Base-by-base conservation (phyloP, 2,888 invertebrate species). In the Hyles lineata region DNA sequence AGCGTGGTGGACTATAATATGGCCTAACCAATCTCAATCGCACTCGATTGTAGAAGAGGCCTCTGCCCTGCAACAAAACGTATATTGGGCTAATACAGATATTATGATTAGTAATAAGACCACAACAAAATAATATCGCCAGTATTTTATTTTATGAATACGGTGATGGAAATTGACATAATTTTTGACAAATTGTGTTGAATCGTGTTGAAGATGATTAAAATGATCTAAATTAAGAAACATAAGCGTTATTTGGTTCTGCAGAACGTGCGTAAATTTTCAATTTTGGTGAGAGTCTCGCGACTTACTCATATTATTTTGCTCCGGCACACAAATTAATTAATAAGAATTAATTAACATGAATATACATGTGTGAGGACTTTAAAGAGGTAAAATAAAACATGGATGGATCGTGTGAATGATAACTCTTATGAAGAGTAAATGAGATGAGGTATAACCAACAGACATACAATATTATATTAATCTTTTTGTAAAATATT, bases 321-420 rank as follows among this genome's bases (percentile, higher is more conserved):
- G 55, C 55, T 55, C 19, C 55, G 55, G 17, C 55, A n/a, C 55
- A 55, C 55, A 55, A 55, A 55, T 55, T 55, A 55, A 55, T 55
- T 55, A 55, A 55, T n/a, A 55, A 17, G 55, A 55, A 55, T 55
- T 55, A 43, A 55, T 55, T 55, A n/a, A 55, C 55, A 55, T n/a
- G n/a, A 55, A 55, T 55, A 19, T 55, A n/a, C 55, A 55, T 17
- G n/a, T n/a, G 19, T n/a, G 55, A n/a, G 19, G 19, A 19, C 1
- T 55, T 43, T 3, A 43, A 35, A 35, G 15, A 55, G 55, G 19
- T 55, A n/a, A 55, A 55, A 55, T 55, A 55, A 55, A n/a, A 55
- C 19, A n/a, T 55, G 55, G 55, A 55, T 55, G 43, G 43, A 55
- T 55, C 55, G 17, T 55, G 55, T 55, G 55, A 55, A n/a, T n/a